Evolutionary conservation across 2,797 vertebrate genomes (phyloP).

Genomic region (Neomorphus geoffroyi): DNA sequence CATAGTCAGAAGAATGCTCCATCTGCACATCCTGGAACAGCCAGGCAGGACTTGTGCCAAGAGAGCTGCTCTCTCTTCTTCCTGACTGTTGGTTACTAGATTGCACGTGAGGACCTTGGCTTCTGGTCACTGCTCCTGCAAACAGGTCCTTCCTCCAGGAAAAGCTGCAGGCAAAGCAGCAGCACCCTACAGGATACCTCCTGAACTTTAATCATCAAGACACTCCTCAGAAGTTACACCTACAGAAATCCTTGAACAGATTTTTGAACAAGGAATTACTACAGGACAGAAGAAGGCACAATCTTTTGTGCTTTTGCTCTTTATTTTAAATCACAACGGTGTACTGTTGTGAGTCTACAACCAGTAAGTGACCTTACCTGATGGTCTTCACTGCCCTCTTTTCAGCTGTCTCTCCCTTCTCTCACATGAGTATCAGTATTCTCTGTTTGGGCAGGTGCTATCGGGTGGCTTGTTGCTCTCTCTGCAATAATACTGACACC

Average conservation of each 20-base stretch:
- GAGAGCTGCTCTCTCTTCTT: background rate
- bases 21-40: background rate
- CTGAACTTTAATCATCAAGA: background rate
- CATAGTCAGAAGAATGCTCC: fast-evolving
- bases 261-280: background rate
- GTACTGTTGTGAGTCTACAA: background rate
- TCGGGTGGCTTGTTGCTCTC: background rate
- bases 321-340: background rate
- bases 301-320: background rate
- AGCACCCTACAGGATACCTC: background rate
- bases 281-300: background rate
- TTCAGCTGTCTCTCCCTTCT: background rate
- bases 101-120: background rate
- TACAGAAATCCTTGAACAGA: background rate
- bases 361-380: background rate
- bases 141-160: background rate
- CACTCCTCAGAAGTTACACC: background rate
- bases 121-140: background rate
- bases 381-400: background rate
- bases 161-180: background rate
- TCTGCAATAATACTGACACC: background rate
- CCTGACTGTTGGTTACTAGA: background rate
- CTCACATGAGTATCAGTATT: background rate
- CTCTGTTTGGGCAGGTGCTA: background rate
- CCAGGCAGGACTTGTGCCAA: background rate